Base-by-base conservation (phyloP, 2,888 invertebrate genomes). In the Campoplex nolae region DNA sequence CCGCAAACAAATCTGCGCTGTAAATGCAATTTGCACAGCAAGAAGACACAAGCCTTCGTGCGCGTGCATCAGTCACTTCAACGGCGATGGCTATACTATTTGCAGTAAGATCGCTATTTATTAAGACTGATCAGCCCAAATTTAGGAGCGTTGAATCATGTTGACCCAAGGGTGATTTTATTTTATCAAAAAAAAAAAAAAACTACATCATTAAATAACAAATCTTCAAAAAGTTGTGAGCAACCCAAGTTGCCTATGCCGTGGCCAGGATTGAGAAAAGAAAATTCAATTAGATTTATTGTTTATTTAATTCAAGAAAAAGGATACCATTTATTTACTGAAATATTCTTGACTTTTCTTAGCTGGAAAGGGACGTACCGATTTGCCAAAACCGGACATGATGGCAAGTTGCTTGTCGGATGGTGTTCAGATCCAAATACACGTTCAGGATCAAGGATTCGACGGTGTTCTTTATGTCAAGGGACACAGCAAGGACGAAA, bases 401-500 rank as follows among this genome's bases (percentile, higher is more conserved):
- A 96, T 96, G 86, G 98, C 98, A 23, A 97, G 97, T 91, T 99
- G 98, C 94, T 95, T 98, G 88, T 98, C 98, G 18, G 98, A 98
- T 93, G 98, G 98, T 56, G 98, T 99, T 11, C 97, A 98, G 93
- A 98, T 98, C 0, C 96, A 96, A 90, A 91, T 92, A 73, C 91
- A 93, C 79, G 93, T 92, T 28, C 89, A 90, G 78, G 88, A 88
- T 48, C 89, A 90, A 82, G 97, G 97, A 84, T 98, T 98, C 94
- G 98, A 98, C 91, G 98, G 98, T 23, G 97, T 98, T 0, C 95
- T 98, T 2, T 99, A 99, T 92, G 98, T 99, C 0, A 98, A 98
- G 95, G 98, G 98, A 51, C 98, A 98, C 95, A 98, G 98, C 93
- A 98, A 98, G 94, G 98, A 98, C 92, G 98, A 98, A 93, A 96